Evolutionary conservation across 2,888 invertebrate genomes (phyloP).

Genomic region (Nebria salina): DNA sequence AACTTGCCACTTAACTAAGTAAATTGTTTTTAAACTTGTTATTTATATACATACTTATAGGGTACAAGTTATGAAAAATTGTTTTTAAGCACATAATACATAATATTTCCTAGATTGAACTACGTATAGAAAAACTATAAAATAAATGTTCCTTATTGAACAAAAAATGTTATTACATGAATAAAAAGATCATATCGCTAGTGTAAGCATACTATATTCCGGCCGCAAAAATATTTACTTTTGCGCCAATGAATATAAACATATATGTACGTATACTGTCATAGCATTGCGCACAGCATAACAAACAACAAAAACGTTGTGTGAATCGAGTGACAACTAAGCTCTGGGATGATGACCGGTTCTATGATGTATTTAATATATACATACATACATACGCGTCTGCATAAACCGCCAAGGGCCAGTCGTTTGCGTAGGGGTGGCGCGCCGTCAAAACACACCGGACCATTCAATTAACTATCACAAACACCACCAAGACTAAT

Average conservation of each 20-base stretch:
- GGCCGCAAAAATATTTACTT: not conserved
- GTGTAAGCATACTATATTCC: not conserved
- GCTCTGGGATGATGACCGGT: not conserved
- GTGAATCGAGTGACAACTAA: not conserved
- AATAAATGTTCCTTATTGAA: too few species aligned
- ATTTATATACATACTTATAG: too few species aligned
- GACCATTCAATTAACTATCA: conserved; percentile 48
- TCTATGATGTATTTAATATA: not conserved
- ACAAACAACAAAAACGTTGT: not conserved
- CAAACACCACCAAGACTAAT: conserved; percentile 14
- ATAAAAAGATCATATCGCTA: not conserved
- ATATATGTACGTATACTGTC: not conserved
- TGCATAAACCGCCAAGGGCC: not conserved
- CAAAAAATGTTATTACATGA: too few species aligned
- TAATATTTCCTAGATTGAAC: too few species aligned
- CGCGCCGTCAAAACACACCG: conserved; percentile 50
- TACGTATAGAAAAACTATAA: too few species aligned
- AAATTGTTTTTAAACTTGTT: conserved; percentile 13
- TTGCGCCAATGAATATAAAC: not conserved
- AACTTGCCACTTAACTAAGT: conserved; percentile 43
- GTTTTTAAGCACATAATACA: too few species aligned
- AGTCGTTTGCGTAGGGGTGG: conserved; percentile 58
- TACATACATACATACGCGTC: not conserved
- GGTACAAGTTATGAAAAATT: too few species aligned
- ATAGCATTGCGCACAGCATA: not conserved